phyloP scores from a whole-genome alignment of 1,140 invertebrate genomes.

The Drosophila kohkoa region DNA sequence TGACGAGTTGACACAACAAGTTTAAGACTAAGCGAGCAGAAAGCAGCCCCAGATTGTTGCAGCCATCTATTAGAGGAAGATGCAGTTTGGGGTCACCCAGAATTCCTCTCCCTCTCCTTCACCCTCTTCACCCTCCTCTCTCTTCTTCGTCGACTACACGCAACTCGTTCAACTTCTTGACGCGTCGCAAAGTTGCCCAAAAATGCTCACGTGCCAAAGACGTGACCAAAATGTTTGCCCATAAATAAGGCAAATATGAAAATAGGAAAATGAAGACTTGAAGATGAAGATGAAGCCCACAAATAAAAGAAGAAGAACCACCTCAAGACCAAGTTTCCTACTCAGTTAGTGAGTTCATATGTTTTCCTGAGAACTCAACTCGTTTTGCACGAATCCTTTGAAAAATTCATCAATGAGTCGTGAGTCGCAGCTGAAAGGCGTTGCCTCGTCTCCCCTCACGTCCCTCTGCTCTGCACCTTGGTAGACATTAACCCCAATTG shows the following conservation, averaged over 20 bases:
- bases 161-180: conserved; percentile 39
- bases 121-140: too few species aligned
- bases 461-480: conserved; percentile 5
- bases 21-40: conserved; percentile 15
- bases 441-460: conserved; percentile 9
- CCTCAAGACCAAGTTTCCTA: conserved; percentile 24
- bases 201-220: conserved; percentile 66
- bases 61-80: conserved; percentile 36
- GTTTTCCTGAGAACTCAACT: conserved; percentile 47
- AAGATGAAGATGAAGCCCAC: conserved; percentile 47
- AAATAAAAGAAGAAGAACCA: conserved; percentile 54
- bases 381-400: conserved; percentile 63
- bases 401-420: conserved; percentile 72
- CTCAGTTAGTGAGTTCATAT: conserved; percentile 68
- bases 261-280: conserved; percentile 39
- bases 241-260: conserved; percentile 77
- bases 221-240: conserved; percentile 76
- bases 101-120: background rate
- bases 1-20: conserved; percentile 26
- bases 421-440: conserved; percentile 35
- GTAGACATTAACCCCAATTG: conserved; percentile 75
- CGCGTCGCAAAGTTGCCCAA: conserved; percentile 61
- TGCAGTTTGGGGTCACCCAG: conserved; percentile 46
- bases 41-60: conserved; percentile 43
- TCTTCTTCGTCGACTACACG: background rate